Conservation (phyloP, 1,140 invertebrate genomes). For the Choristoneura fumiferana region DNA sequence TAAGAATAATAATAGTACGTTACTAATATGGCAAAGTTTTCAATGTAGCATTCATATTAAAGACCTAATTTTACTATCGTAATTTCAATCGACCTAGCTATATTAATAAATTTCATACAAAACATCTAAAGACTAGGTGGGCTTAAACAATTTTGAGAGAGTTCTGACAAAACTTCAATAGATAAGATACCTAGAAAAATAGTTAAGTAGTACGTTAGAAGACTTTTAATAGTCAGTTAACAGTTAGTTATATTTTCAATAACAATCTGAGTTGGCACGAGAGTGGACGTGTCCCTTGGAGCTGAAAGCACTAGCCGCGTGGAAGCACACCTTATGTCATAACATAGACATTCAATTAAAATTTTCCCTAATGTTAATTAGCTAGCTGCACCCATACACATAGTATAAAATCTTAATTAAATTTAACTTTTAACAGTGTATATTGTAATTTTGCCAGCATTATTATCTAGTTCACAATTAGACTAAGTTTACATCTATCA, state of each 20-base stretch:
- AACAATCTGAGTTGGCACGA: slow-evolving; percentile 36
- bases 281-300: not conserved
- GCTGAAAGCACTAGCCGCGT: slow-evolving; percentile 4
- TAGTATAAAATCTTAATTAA: slow-evolving; percentile 3
- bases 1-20: slow-evolving; percentile 67
- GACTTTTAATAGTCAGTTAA: slow-evolving; percentile 22
- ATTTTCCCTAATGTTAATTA: slow-evolving; percentile 37
- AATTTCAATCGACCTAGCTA: slow-evolving; percentile 52
- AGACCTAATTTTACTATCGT: slow-evolving; percentile 62
- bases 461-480: slow-evolving; percentile 59
- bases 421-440: slow-evolving; percentile 11
- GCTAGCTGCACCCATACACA: slow-evolving; percentile 50
- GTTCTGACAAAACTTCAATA: slow-evolving; percentile 26
- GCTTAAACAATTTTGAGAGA: slow-evolving; percentile 68
- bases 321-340: no score
- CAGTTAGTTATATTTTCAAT: slow-evolving; percentile 20
- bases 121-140: slow-evolving; percentile 74
- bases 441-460: slow-evolving; percentile 52
- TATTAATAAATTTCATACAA: slow-evolving; percentile 49
- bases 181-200: slow-evolving; percentile 13
- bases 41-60: slow-evolving; percentile 72
- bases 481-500: slow-evolving; percentile 52
- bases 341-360: no score
- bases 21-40: slow-evolving; percentile 78
- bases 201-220: slow-evolving; percentile 24